Evolutionary conservation across 2,113 vertebrate genomes (phyloP), one percentile per base, ranked within the genome.

Genomic region (Theristicus caerulescens): DNA sequence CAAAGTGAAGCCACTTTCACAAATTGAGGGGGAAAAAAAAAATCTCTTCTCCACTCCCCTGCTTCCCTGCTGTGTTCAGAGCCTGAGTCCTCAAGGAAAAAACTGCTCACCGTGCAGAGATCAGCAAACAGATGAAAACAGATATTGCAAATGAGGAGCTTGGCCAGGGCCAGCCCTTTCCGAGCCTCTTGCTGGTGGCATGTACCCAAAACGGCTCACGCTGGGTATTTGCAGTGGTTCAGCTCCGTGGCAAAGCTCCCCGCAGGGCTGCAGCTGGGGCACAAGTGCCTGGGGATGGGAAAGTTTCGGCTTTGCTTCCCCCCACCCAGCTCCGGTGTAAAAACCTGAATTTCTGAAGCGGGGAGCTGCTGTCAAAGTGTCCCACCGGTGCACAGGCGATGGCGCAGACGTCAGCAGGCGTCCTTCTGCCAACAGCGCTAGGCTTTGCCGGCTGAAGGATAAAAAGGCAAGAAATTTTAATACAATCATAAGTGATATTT

Each of bases 161-260:
- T 79, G 72, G 47, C 59, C 42, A 57, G 52, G 47, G 10, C 40
- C 59, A 79, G 31, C 44, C 4, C 0, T 72, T 77, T n/a, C 47
- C 0, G 0, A 55, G 59, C 17, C 42, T 62, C 52, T 73, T 8
- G 2, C 24, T 5, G 2, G 15, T 67, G 51, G n/a, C 52, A 49
- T 22, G 46, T 54, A 64, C 38, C 36, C 15, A 5, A 14, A 22
- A 31, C 1, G 6, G 36, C 36, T 72, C 36, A 61, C 4, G 6
- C 19, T 14, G 3, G 32, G 16, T 70, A 26, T 34, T 59, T 27
- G n/a, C 20, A 38, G 40, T 31, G 64, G 26, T 69, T 47, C 3
- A 4, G 64, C 40, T 67, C 34, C 24, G 1, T 32, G 52, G 34
- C 42, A 57, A 58, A 69, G 20, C 20, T 82, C 34, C 64, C 34